Base-by-base conservation (phyloP, 2,888 invertebrate species). In the Xylota segnis region DNA sequence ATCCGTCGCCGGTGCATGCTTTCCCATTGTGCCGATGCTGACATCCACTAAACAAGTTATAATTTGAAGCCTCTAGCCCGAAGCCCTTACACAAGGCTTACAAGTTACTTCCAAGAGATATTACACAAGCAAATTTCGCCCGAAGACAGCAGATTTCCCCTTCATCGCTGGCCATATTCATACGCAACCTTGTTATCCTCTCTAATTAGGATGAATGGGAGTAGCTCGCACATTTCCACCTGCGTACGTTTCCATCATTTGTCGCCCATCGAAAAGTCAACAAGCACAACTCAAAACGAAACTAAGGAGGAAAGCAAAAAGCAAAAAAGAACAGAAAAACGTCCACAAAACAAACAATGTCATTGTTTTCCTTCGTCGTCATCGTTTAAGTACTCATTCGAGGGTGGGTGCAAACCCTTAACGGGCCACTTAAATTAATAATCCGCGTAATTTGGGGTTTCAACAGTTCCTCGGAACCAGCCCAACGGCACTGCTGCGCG, bases 351-450 rank as follows among this genome's bases (percentile, higher is more conserved):
- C 76, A 86, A 81, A 86, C 84, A 86, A 86, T 86, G 66, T 71
- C 84, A 86, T 86, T 77, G 86, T 82, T 86, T 82, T 76, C 50
- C 32, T 71, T 83, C 59, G 45, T 75, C 82, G 76, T 82, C 82
- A 77, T 82, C 82, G 82, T 82, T 86, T 82, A 86, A 86, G 86
- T 86, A 9, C 50, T 71, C 86, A 76, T 77, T 77, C 54, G 83
- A 63, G 79, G 88, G 87, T 77, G 81, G 81, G 72, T 83, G 77
- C 87, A 87, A 83, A 75, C 88, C 76, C 87, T 87, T 87, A 88
- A 89, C 89, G 89, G 89, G 89, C 89, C 90, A 91, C 90, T 90
- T 91, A 91, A 92, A 91, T 91, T 91, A 91, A 92, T 92, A 92
- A 91, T 91, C 91, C 90, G 90, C 90, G 90, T 92, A 91, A 92